These are phyloP conservation scores for Cantharis rustica DNA, from an alignment of 2,888 invertebrate species.

Conservation along the genomic window DNA sequence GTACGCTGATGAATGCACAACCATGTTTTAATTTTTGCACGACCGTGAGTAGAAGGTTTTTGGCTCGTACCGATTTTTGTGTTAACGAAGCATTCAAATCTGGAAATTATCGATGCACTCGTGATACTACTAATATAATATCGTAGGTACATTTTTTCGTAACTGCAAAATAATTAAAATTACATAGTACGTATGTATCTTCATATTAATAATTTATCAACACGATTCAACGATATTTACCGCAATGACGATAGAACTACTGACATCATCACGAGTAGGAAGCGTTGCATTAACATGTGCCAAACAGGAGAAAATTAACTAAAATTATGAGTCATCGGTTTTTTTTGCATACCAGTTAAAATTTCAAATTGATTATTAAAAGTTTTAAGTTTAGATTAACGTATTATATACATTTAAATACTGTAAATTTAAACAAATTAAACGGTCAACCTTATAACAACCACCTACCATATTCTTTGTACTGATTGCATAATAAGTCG, in stretches of 20 bases:
- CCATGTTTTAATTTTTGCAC: too few relatives aligned
- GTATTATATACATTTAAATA: background rate
- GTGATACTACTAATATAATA: too few relatives aligned
- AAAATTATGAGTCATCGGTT: background rate
- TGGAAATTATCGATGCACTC: too few relatives aligned
- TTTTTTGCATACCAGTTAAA: background rate
- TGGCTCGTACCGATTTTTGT: too few relatives aligned
- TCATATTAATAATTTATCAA: background rate
- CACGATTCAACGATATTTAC: background rate
- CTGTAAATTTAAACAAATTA: background rate
- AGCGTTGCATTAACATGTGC: background rate
- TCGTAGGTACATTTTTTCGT: too few relatives aligned
- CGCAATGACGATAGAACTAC: conserved; percentile 6
- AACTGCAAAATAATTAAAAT: background rate
- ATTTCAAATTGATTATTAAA: background rate
- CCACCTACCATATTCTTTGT: background rate
- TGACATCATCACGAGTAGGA: conserved; percentile 31
- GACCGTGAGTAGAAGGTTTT: too few relatives aligned
- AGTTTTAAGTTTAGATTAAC: background rate
- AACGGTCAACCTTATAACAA: background rate
- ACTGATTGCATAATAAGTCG: conserved; percentile 20
- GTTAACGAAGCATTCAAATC: too few relatives aligned
- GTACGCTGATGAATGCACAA: too few relatives aligned
- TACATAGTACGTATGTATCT: too few relatives aligned
- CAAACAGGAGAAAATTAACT: background rate